These are phyloP conservation scores for Berghia stephanieae DNA, from an alignment of 1,140 invertebrate species.

Conservation along the genomic window DNA sequence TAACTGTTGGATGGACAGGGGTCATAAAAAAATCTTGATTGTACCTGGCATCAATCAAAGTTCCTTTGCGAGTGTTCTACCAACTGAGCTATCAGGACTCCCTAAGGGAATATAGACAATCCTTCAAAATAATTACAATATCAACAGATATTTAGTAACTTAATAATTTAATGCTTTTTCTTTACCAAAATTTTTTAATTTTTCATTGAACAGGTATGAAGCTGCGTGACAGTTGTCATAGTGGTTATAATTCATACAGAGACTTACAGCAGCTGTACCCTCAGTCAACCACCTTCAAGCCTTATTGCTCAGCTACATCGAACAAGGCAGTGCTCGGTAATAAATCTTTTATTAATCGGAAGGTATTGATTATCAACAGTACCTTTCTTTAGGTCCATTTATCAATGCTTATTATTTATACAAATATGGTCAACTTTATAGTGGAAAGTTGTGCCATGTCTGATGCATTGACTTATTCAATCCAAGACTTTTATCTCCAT, in stretches of 20 bases:
- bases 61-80: no score
- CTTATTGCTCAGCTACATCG: not conserved
- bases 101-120: no score
- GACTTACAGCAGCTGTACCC: conserved; percentile 13
- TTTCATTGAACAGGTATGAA: not conserved
- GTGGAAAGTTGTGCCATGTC: not conserved
- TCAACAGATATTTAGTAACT: no score
- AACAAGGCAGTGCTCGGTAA: not conserved
- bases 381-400: not conserved
- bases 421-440: not conserved
- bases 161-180: no score
- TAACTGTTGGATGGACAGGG: no score
- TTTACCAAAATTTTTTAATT: no score
- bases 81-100: no score
- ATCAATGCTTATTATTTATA: not conserved
- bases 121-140: no score
- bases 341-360: not conserved
- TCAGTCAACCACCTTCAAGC: conserved; percentile 2
- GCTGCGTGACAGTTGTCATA: conserved; percentile 12
- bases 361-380: not conserved
- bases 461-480: no score
- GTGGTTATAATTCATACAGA: not conserved
- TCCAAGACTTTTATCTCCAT: no score
- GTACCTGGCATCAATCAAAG: no score
- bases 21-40: no score